phyloP scores from a whole-genome alignment of 1,140 invertebrate genomes.

The Gonatopus flavifemur region DNA sequence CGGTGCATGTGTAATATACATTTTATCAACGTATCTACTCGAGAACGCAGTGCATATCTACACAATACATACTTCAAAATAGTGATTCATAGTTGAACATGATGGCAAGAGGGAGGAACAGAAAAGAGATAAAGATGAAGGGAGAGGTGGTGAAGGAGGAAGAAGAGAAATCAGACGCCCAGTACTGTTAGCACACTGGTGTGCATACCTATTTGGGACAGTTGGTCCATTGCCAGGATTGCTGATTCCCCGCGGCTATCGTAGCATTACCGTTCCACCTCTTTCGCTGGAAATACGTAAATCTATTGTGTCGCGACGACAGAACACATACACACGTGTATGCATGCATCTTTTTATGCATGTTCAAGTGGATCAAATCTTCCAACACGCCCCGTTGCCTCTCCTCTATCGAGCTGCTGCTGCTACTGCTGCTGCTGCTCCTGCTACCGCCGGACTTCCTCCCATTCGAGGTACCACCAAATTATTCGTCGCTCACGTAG shows the following conservation, averaged over 20 bases:
- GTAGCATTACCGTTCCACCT: conserved; percentile 42
- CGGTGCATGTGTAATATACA: too few relatives aligned
- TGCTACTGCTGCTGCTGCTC: too few relatives aligned
- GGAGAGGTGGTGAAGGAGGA: background rate
- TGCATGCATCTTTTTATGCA: too few relatives aligned
- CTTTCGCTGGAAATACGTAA: conserved; percentile 42
- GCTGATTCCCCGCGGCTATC: conserved; percentile 44
- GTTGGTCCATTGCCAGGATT: conserved; percentile 43
- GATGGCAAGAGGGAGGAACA: background rate
- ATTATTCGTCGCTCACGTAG: conserved; percentile 4
- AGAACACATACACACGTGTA: conserved; percentile 32
- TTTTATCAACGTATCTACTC: too few relatives aligned
- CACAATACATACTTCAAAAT: conserved; percentile 11
- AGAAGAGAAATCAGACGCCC: conserved; percentile 26
- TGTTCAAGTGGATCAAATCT: conserved; percentile 25
- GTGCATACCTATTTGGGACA: conserved; percentile 43
- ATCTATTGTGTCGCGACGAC: conserved; percentile 42
- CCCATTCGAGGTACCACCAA: too few relatives aligned
- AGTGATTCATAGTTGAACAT: conserved; percentile 7
- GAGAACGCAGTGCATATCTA: background rate
- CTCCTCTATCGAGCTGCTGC: too few relatives aligned
- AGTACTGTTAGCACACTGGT: conserved; percentile 35
- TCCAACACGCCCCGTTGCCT: too few relatives aligned
- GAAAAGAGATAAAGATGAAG: background rate
- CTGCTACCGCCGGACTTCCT: too few relatives aligned